Conservation (phyloP, 1,140 invertebrate genomes). For the Rhyzopertha dominica region DNA sequence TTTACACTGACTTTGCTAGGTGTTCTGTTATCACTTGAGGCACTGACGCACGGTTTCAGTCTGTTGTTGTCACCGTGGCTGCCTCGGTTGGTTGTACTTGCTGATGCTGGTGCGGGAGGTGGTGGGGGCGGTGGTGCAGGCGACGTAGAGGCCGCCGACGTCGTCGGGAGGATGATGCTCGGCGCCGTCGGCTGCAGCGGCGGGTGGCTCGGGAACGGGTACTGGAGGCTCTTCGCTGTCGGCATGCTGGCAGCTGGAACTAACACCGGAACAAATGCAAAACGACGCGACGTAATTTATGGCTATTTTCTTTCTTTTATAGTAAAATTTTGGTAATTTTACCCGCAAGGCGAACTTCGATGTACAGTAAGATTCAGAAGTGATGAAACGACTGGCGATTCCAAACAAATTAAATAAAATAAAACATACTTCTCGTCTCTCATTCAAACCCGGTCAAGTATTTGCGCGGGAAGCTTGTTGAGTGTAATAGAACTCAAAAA, state of each 20-base stretch:
- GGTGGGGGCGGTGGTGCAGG: constrained; percentile 13
- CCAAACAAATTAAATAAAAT: no score
- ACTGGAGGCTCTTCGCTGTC: constrained; percentile 63
- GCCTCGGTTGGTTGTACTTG: constrained; percentile 20
- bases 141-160: constrained; percentile 15
- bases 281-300: no score
- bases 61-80: constrained; percentile 39
- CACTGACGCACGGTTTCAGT: constrained; percentile 42
- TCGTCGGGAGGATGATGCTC: constrained; percentile 27
- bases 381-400: no score
- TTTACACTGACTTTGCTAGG: constrained; percentile 47
- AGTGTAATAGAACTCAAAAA: no score
- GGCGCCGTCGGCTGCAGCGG: constrained; percentile 46
- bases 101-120: constrained; percentile 12
- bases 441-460: no score
- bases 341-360: no score
- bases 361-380: no score
- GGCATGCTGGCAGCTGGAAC: constrained; percentile 27
- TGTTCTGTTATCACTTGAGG: constrained; percentile 45
- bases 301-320: no score
- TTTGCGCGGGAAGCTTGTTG: no score
- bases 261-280: no score
- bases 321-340: no score
- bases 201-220: constrained; percentile 76
- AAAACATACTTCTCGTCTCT: no score